Conservation (phyloP, 53 echinoderm and acorn worm species). For the Arbacia lixula region DNA sequence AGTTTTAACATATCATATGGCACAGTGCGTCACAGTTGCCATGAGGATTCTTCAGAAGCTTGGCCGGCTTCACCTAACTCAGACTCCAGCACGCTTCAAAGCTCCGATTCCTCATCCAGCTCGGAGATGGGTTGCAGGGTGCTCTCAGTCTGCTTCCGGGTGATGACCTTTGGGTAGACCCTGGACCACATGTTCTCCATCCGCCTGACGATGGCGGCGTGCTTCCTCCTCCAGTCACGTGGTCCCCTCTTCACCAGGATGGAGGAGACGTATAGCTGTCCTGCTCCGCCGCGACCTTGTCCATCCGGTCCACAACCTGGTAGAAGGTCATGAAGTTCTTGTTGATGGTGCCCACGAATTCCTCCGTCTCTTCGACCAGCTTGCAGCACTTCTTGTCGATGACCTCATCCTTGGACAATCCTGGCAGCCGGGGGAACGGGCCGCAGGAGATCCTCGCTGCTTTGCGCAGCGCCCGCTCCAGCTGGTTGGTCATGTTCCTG, state of each 20-base stretch:
- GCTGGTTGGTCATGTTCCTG: constrained; percentile 30
- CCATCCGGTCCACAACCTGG: constrained; percentile 45
- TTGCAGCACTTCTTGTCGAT: constrained; percentile 21
- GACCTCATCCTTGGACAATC: constrained; percentile 12
- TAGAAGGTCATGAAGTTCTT: constrained; percentile 55
- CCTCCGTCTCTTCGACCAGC: constrained; percentile 19
- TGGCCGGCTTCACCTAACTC: too few relatives aligned
- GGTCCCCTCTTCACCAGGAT: constrained; percentile 43
- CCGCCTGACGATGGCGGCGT: constrained; percentile 11
- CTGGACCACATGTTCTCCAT: constrained; percentile 34
- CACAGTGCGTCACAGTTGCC: too few relatives aligned
- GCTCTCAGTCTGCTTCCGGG: constrained; percentile 4
- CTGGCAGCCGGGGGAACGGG: constrained; percentile 41
- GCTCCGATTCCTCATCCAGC: constrained; percentile 1
- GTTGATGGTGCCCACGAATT: constrained; percentile 32
- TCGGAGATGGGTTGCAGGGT: constrained; percentile 19
- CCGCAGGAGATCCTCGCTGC: constrained; percentile 22
- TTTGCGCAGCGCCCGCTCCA: constrained; percentile 11
- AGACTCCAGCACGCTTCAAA: neutral
- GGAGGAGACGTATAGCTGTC: constrained; percentile 43
- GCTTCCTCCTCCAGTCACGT: constrained; percentile 11
- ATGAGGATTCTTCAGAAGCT: too few relatives aligned
- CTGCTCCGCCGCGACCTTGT: constrained; percentile 15
- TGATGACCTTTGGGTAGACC: constrained; percentile 7
- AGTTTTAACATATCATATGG: too few relatives aligned